Evolutionary conservation across 2,888 invertebrate species (phyloP), one percentile per base, ranked within the genome.

Genomic region (Caradrina kadenii): DNA sequence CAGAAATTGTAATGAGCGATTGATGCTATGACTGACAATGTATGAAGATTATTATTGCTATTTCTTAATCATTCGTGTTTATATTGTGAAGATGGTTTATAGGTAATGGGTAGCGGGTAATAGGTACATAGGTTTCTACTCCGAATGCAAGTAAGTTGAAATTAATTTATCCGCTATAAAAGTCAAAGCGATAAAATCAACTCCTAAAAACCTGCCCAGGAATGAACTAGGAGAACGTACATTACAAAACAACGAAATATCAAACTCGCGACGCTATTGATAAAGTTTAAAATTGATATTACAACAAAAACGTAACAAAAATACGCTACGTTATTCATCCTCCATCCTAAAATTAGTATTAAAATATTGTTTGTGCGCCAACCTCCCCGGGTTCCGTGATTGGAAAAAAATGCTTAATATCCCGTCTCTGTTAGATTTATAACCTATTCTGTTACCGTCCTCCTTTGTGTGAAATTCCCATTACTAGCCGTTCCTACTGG

Each of bases 351-450:
- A 67, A 70, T 82, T 70, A 63, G 63, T 67, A 69, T 63, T 65
- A 52, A 67, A 73, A 54, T 64, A 66, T 45, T 22, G 68, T 59
- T 66, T 59, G 66, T 63, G 35, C 68, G 50, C 62, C 65, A 17
- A 63, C 39, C 65, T 31, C 53, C 53, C 62, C 55, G 48, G 56
- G 59, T 31, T 66, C 54, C 68, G 67, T 77, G 83, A 81, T 81
- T 83, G 81, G 78, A 65, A 81, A 81, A 80, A 80, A 77, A 76
- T 72, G 69, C 81, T 80, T 83, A 81, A 83, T 83, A 81, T 83
- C 83, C 81, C 80, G 83, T 83, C 67, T 63, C 64, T 60, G 56
- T 70, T 59, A 71, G 81, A 81, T 81, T 81, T 81, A 81, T 74
- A 72, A 64, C 74, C 70, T 81, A 69, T 81, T 80, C 69, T 71